Percentiles rank a stretch among this genome's conserved stretches.
phyloP scores from a whole-genome alignment of 2,888 invertebrate species.

The Caenorhabditis zanzibari region DNA sequence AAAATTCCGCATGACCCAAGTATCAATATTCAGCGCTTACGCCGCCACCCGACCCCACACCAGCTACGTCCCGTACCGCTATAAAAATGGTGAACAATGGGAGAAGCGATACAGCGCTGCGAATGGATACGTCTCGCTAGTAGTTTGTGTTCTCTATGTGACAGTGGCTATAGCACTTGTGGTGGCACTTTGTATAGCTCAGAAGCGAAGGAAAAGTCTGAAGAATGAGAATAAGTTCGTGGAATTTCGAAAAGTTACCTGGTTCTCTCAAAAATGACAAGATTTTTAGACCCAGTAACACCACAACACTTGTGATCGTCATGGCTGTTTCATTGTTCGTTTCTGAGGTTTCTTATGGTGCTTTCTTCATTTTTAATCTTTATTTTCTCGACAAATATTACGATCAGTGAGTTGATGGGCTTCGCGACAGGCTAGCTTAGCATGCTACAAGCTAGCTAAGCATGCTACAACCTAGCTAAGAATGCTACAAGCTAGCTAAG shows the following conservation, averaged over 20 bases:
- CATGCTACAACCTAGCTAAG: too few species aligned
- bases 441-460: too few species aligned
- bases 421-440: too few species aligned
- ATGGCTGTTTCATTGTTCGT: not conserved
- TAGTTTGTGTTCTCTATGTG: not conserved
- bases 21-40: not conserved
- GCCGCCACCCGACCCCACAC: not conserved
- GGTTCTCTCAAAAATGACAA: not conserved
- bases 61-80: not conserved
- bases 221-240: slow-evolving; percentile 10
- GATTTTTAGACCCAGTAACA: not conserved
- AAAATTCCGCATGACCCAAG: not conserved
- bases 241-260: too few species aligned
- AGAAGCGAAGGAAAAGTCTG: slow-evolving; percentile 3
- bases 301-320: not conserved
- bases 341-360: not conserved
- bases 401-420: slow-evolving; percentile 6
- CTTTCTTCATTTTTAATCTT: not conserved
- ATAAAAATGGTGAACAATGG: not conserved
- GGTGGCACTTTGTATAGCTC: not conserved
- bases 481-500: too few species aligned
- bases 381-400: not conserved
- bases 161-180: not conserved
- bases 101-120: not conserved
- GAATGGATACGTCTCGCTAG: not conserved